Percentiles rank a stretch among this genome's conserved stretches.
Conservation (phyloP, 2,888 invertebrate species). For the Pachymerium ferrugineum region DNA sequence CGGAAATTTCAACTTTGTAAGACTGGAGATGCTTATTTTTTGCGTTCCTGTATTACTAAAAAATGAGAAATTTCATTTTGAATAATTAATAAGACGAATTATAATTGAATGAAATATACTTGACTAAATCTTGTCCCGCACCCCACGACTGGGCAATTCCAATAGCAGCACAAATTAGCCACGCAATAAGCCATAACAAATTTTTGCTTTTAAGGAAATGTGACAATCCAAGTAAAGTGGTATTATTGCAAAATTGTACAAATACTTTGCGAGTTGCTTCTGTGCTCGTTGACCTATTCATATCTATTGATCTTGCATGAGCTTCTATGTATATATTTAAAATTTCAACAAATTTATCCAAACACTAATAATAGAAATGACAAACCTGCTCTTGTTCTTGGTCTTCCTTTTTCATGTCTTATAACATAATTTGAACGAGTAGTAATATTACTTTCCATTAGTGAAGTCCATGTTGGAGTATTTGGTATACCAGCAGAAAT, state of each 20-base stretch:
- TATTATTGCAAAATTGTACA: background rate
- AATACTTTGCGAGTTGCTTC: background rate
- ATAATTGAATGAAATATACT: background rate
- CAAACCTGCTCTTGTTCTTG: background rate
- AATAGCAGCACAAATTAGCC: background rate
- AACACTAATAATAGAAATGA: background rate
- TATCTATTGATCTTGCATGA: background rate
- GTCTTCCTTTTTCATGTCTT: background rate
- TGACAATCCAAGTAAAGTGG: background rate
- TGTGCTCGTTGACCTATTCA: background rate
- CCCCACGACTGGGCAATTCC: background rate
- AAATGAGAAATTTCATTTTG: no score
- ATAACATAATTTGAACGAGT: background rate
- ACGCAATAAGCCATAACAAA: background rate
- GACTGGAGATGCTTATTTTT: background rate
- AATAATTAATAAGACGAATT: no score
- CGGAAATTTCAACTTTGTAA: background rate
- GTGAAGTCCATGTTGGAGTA: background rate
- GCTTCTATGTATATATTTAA: no score
- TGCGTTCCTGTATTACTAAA: background rate
- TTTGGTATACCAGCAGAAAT: no score
- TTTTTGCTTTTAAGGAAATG: background rate
- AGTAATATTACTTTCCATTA: background rate
- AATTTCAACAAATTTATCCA: no score
- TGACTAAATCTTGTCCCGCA: background rate